Base-by-base conservation (phyloP, 2,888 invertebrate species). In the Antitype chi region DNA sequence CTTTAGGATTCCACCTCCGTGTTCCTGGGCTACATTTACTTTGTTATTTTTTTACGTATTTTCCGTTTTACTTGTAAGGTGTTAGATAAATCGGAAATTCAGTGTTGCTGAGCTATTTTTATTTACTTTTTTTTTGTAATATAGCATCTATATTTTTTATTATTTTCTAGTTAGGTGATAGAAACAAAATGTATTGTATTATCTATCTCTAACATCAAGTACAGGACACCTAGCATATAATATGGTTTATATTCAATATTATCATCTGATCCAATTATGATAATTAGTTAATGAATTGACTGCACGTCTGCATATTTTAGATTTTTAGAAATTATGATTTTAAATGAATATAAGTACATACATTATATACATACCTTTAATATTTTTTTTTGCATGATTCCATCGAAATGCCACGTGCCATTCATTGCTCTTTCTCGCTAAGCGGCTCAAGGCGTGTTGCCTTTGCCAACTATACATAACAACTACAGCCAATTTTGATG, bases 111-210 rank as follows among this genome's bases (percentile, higher is more conserved):
- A 94, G 89, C 91, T 93, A 93, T 93, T 95, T 94, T 95, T 94
- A 93, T 92, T 94, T 91, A 91, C 92, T 90, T 92, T 94, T 94
- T 93, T 94, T 94, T 93, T 94, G 92, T 94, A 93, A 93, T 90
- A 94, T 94, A 93, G 90, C 93, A 93, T 94, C 92, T 93, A 93
- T 94, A 94, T 94, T 93, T 93, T 92, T 94, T 93, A 94, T 94
- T 93, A 92, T 94, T 88, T 93, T 92, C 90, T 94, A 93, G 91
- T 89, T 94, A 93, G 93, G 91, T 93, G 90, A 92, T 91, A 91
- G 91, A 89, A 90, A 91, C 87, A 82, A 91, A 90, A 89, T 89
- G 88, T 90, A 90, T 88, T 88, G 87, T 89, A 87, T 86, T 87
- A 89, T 87, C 85, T 89, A 85, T 90, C 87, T 80, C 86, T 85